Evolutionary conservation across 2,797 vertebrate species (phyloP).

Genomic region (Saxicola maurus): DNA sequence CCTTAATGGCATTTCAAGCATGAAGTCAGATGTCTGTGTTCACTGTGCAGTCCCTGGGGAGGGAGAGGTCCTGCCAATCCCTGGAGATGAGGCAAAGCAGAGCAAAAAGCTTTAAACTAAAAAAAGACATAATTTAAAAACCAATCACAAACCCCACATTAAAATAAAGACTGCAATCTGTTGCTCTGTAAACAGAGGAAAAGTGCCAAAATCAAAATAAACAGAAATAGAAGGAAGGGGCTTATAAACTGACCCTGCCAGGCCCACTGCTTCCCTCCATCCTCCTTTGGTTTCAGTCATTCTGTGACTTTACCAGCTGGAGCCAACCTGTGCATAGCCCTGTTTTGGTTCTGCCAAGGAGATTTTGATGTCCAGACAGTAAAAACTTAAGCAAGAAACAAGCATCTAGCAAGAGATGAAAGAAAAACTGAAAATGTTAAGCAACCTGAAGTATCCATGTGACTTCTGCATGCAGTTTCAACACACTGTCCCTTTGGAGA

Average conservation of each 20-base stretch:
- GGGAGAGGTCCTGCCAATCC: rapidly evolving
- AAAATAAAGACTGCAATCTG: not conserved
- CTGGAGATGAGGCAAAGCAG: not conserved
- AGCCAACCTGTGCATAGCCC: rapidly evolving
- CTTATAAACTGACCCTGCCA: not conserved
- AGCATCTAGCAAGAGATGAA: not conserved
- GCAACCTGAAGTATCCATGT: not conserved
- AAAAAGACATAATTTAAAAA: not conserved
- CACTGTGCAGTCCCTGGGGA: not conserved
- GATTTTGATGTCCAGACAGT: not conserved
- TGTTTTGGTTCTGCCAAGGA: not conserved
- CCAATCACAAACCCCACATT: not conserved
- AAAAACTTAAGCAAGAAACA: not conserved
- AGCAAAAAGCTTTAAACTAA: not conserved
- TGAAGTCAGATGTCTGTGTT: not conserved
- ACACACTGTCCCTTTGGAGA: not conserved
- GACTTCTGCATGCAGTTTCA: not conserved
- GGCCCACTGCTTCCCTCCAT: not conserved
- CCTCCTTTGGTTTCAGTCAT: not conserved
- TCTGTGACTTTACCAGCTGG: not conserved
- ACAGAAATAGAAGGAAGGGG: not conserved
- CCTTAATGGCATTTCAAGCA: not conserved
- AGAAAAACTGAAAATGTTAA: not conserved
- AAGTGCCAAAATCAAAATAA: not conserved
- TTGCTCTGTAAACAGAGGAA: not conserved